A percentile compares a stretch with the other conserved stretches of the same genome.
Conservation (phyloP, 2,888 invertebrate species). For the Hypomecis punctinalis region DNA sequence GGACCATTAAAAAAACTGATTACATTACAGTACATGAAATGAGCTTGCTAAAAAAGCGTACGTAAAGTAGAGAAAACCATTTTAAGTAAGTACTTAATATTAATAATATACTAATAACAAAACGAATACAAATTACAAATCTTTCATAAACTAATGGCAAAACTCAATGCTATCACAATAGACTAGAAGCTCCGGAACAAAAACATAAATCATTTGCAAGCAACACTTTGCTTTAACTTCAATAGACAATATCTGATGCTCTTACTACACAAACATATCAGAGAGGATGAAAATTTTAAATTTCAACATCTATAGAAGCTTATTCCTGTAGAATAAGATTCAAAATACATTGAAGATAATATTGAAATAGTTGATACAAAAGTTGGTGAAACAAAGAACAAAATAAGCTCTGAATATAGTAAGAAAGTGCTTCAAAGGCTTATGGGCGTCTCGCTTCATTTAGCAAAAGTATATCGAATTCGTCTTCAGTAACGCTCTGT, state of each 20-base stretch:
- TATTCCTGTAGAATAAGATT: constrained; percentile 43
- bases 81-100: no score
- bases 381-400: constrained; percentile 51
- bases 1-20: no score
- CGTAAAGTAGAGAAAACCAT: no score
- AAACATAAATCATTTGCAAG: constrained; percentile 71
- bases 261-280: constrained; percentile 40
- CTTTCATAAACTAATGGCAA: constrained; percentile 27
- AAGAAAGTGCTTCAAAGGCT: constrained; percentile 57
- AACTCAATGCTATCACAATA: constrained; percentile 40
- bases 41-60: no score
- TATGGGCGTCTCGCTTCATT: constrained; percentile 80
- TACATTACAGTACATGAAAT: no score
- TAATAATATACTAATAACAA: no score
- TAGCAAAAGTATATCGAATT: constrained; percentile 83
- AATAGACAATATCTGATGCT: constrained; percentile 68
- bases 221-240: constrained; percentile 63
- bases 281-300: not conserved
- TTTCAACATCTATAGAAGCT: constrained; percentile 7
- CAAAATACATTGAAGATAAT: constrained; percentile 34
- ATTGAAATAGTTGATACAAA: constrained; percentile 36
- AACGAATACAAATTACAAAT: not conserved
- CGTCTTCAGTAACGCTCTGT: constrained; percentile 67
- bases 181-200: constrained; percentile 61
- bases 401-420: constrained; percentile 61